A percentile compares a stretch with the other conserved stretches of the same genome.
Conservation (phyloP, 2,797 vertebrate genomes). For the Craterocephalus amniculus region DNA sequence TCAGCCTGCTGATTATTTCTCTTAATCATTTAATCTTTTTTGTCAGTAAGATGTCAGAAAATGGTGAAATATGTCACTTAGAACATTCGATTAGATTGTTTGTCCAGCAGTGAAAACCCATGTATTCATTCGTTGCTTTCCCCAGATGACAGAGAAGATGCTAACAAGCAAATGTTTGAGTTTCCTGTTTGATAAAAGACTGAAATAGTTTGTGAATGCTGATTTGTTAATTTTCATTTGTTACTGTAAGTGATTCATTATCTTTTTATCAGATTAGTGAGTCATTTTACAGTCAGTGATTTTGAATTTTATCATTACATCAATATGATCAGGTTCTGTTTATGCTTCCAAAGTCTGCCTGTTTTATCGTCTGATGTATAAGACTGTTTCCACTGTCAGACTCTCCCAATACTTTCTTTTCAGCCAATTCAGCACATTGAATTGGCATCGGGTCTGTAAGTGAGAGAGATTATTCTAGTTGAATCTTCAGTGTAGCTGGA, state of each 20-base stretch:
- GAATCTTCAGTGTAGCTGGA: neutral
- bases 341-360: neutral
- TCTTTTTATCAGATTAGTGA: neutral
- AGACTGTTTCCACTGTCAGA: neutral
- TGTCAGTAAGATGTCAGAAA: neutral
- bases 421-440: neutral
- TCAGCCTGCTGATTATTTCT: neutral
- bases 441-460: neutral
- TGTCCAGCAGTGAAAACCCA: neutral
- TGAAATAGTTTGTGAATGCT: neutral
- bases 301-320: neutral
- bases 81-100: neutral
- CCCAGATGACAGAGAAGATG: neutral
- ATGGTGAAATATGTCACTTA: neutral
- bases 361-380: neutral
- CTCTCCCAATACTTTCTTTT: neutral
- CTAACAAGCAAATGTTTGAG: neutral
- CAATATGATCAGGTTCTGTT: neutral
- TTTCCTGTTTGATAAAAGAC: neutral
- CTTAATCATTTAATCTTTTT: neutral
- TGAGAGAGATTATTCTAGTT: neutral
- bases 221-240: neutral
- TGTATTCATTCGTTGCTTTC: neutral
- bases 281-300: neutral
- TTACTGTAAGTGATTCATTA: neutral